Conservation (phyloP, 2,113 vertebrate species). For the Nycticorax nycticorax region DNA sequence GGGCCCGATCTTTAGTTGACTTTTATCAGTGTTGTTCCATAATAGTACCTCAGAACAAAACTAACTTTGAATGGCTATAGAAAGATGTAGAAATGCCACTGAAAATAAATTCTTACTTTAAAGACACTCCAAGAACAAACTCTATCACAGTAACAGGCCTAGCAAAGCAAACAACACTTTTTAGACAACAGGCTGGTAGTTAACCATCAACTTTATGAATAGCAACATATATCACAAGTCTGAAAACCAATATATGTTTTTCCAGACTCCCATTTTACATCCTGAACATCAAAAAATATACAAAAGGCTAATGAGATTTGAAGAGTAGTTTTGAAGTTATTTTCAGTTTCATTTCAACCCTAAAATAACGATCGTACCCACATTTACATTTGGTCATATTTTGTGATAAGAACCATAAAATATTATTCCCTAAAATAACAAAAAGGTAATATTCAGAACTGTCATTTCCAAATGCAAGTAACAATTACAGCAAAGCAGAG, state of each 20-base stretch:
- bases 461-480: not conserved
- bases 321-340: not conserved
- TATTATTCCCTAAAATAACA: not conserved
- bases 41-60: not conserved
- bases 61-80: not conserved
- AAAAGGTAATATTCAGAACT: not conserved
- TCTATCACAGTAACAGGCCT: accelerated
- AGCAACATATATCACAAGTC: not conserved
- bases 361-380: not conserved
- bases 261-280: not conserved
- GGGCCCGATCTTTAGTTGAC: not conserved
- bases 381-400: not conserved
- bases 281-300: not conserved
- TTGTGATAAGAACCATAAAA: not conserved
- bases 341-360: not conserved
- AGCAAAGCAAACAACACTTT: not conserved
- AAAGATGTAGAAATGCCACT: not conserved
- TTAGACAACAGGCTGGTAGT: not conserved
- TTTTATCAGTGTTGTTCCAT: not conserved
- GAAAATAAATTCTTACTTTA: not conserved
- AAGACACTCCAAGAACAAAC: not conserved
- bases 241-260: not conserved
- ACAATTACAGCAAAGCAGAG: not conserved
- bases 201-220: not conserved
- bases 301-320: not conserved